Evolutionary conservation across 2,113 vertebrate species (phyloP), one percentile per base, ranked within the genome.

Genomic region (Phalacrocorax brasilianus): DNA sequence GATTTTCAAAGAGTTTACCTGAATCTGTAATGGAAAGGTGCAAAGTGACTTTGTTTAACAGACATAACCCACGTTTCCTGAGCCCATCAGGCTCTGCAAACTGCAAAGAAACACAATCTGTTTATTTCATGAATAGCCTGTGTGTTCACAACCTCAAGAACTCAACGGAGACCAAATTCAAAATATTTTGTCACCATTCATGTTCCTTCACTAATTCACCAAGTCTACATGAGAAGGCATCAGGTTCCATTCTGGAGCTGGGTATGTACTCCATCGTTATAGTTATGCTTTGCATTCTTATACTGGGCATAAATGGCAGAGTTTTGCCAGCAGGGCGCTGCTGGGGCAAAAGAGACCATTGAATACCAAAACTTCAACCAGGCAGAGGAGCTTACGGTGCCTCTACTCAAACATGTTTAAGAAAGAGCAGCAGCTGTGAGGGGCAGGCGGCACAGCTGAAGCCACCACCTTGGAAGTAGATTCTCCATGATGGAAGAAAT

Each of bases 1-100:
- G 80, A 91, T 95, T 92, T 95, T 92, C 85, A 89, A 61, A 94
- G 49, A 86, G 80, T 72, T 82, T 93, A 58, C 40, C 70, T 49
- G 58, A 65, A 73, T 91, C 49, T 87, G 32, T 91, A 91, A 81
- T 45, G n/a, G 65, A 78, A 93, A 89, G 52, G 53, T 76, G 62
- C 7, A 94, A 94, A 96, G 53, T 65, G 32, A 92, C 83, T 87
- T 68, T 53, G 16, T 86, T 86, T 84, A 65, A 27, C 44, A 88
- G 85, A 88, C 63, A 84, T 73, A 93, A 89, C 24, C 49, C 68
- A 78, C 30, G 47, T 92, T 96, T 96, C 85, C 86, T 84, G 68
- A 92, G 44, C 8, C 52, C 53, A 96, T 94, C 77, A 76, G 21
- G 32, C 35, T 93, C 71, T 87, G 61, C 27, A 85, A 75, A 50